Percentiles rank a stretch among this genome's conserved stretches.
Conservation (phyloP, 2,113 vertebrate species). For the Gallinago undulata region DNA sequence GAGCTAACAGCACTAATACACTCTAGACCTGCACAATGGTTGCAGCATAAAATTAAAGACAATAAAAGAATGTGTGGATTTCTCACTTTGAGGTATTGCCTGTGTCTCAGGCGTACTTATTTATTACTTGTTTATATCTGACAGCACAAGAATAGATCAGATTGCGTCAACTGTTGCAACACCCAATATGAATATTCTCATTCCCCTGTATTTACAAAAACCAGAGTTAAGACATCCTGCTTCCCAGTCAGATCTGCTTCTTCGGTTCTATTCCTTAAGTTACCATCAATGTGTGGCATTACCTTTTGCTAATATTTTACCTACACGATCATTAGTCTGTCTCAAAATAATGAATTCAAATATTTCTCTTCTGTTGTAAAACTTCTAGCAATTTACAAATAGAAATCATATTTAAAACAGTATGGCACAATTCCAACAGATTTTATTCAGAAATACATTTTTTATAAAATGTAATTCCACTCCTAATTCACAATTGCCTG, state of each 20-base stretch:
- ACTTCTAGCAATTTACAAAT: background rate
- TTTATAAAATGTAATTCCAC: background rate
- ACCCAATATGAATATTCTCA: background rate
- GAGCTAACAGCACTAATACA: background rate
- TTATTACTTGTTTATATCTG: background rate
- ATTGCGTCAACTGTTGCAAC: background rate
- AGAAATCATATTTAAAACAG: background rate
- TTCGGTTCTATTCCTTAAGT: background rate
- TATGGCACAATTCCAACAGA: background rate
- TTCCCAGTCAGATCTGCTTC: background rate
- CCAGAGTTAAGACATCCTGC: background rate
- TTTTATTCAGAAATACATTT: background rate
- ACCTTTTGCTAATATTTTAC: background rate
- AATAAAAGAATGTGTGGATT: background rate
- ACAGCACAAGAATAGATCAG: background rate
- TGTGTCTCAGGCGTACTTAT: background rate
- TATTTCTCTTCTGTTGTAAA: background rate
- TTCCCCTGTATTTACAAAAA: background rate
- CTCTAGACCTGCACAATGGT: background rate
- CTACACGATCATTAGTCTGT: background rate
- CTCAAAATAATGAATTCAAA: background rate
- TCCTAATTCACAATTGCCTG: background rate
- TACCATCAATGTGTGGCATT: accelerated
- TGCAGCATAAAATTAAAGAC: background rate
- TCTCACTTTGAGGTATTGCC: background rate